These are phyloP conservation scores for Pandemis corylana DNA, from an alignment of 2,888 invertebrate genomes.

Conservation along the genomic window DNA sequence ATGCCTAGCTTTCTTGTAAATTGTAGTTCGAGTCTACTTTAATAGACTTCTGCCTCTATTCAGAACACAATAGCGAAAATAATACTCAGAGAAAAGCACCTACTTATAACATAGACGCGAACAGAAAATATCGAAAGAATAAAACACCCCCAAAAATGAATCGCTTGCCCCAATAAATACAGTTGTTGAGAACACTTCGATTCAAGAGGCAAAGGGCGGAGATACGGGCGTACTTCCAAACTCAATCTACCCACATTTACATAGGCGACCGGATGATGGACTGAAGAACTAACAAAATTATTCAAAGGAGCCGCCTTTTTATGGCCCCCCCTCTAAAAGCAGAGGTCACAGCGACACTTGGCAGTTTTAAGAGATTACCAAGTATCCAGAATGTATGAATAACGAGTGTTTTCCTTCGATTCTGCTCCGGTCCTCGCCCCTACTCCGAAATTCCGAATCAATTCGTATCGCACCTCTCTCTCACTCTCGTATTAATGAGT, in stretches of 20 bases:
- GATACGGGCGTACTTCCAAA: conserved; percentile 46
- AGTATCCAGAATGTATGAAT: conserved; percentile 54
- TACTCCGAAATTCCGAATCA: too few species aligned
- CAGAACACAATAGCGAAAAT: too few species aligned
- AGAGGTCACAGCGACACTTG: conserved; percentile 48
- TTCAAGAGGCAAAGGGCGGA: conserved; percentile 42
- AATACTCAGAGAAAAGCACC: neutral
- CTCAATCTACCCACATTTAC: conserved; percentile 69
- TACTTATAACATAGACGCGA: neutral
- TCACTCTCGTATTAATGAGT: too few species aligned
- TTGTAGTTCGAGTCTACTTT: too few species aligned
- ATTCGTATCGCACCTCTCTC: too few species aligned
- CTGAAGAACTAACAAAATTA: conserved; percentile 77
- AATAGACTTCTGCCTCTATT: too few species aligned
- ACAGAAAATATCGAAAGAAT: conserved; percentile 5
- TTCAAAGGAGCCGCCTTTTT: conserved; percentile 77
- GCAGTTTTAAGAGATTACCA: conserved; percentile 62
- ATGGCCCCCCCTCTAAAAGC: conserved; percentile 52
- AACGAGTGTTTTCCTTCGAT: conserved; percentile 50
- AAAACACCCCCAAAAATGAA: conserved; percentile 13
- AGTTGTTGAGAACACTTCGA: conserved; percentile 40
- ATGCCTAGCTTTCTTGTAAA: too few species aligned
- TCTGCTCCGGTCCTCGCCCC: conserved; percentile 4
- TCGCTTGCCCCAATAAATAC: conserved; percentile 34
- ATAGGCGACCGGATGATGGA: conserved; percentile 71